These are phyloP conservation scores for Hyles vespertilio DNA, from an alignment of 1,140 invertebrate genomes.

Conservation along the genomic window DNA sequence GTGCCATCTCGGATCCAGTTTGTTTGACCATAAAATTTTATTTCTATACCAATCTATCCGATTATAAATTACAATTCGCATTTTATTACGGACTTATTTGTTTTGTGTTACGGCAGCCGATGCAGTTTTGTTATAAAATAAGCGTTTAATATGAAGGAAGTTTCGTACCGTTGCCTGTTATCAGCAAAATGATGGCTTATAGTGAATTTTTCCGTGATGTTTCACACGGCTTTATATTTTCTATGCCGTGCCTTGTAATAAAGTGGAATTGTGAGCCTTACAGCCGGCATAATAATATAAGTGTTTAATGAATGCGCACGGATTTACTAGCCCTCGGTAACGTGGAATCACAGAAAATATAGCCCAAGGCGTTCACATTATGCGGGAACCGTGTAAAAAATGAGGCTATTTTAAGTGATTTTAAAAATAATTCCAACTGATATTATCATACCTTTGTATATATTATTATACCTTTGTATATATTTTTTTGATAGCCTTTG, in stretches of 20 bases:
- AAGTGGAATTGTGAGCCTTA: slow-evolving; percentile 30
- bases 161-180: slow-evolving; percentile 17
- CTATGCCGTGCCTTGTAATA: slow-evolving; percentile 31
- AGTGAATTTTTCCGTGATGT: slow-evolving; percentile 22
- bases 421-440: slow-evolving; percentile 19
- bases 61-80: slow-evolving; percentile 13
- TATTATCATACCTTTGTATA: slow-evolving; percentile 1
- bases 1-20: slow-evolving; percentile 31
- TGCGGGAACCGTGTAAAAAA: slow-evolving; percentile 37
- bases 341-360: slow-evolving; percentile 35
- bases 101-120: slow-evolving; percentile 4
- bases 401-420: slow-evolving; percentile 25
- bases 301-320: slow-evolving; percentile 38
- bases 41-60: slow-evolving; percentile 22
- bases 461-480: slow-evolving; percentile 2
- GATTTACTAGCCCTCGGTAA: slow-evolving; percentile 30
- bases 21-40: slow-evolving; percentile 38
- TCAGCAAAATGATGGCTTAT: slow-evolving; percentile 26
- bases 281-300: slow-evolving; percentile 26
- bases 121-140: not conserved
- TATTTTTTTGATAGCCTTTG: slow-evolving; percentile 9
- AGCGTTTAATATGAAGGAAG: not conserved
- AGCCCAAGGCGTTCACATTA: slow-evolving; percentile 40
- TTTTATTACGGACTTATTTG: slow-evolving; percentile 18
- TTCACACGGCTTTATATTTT: slow-evolving; percentile 12